Percentiles rank a stretch among this genome's conserved stretches.
phyloP scores from a whole-genome alignment of 1,140 invertebrate species.

The Drosophila santomea region DNA sequence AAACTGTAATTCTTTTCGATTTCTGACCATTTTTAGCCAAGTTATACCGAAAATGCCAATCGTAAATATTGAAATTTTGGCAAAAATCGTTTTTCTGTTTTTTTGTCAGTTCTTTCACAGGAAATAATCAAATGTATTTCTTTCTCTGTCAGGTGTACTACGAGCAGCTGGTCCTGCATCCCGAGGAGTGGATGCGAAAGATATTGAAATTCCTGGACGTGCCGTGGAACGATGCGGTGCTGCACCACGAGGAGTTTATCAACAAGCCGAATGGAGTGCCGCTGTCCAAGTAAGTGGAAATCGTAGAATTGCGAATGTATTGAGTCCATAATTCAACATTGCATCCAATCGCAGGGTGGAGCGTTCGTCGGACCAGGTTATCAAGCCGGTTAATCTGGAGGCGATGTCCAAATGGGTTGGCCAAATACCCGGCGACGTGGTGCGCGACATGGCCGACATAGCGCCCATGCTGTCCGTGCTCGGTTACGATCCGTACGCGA shows the following conservation, averaged over 20 bases:
- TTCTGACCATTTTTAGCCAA: too few species aligned
- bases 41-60: too few species aligned
- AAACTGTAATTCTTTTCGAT: too few species aligned
- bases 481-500: slow-evolving; percentile 97
- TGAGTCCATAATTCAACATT: background rate
- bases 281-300: slow-evolving; percentile 93
- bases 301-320: background rate
- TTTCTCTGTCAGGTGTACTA: slow-evolving; percentile 89
- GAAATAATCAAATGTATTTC: background rate
- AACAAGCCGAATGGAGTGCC: slow-evolving; percentile 97
- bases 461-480: slow-evolving; percentile 96
- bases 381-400: slow-evolving; percentile 98
- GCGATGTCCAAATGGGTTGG: slow-evolving; percentile 98
- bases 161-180: slow-evolving; percentile 98
- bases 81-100: too few species aligned
- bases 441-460: slow-evolving; percentile 94
- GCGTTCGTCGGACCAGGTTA: slow-evolving; percentile 98
- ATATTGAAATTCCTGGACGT: slow-evolving; percentile 96
- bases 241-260: slow-evolving; percentile 98
- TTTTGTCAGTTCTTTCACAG: too few species aligned
- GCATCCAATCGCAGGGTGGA: slow-evolving; percentile 90
- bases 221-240: slow-evolving; percentile 97
- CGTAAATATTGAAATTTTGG: too few species aligned
- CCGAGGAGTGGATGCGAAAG: slow-evolving; percentile 94
- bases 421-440: slow-evolving; percentile 95